These are phyloP conservation scores for Sinocyclocheilus rhinocerous DNA, from an alignment of 2,113 vertebrate species.

Conservation along the genomic window DNA sequence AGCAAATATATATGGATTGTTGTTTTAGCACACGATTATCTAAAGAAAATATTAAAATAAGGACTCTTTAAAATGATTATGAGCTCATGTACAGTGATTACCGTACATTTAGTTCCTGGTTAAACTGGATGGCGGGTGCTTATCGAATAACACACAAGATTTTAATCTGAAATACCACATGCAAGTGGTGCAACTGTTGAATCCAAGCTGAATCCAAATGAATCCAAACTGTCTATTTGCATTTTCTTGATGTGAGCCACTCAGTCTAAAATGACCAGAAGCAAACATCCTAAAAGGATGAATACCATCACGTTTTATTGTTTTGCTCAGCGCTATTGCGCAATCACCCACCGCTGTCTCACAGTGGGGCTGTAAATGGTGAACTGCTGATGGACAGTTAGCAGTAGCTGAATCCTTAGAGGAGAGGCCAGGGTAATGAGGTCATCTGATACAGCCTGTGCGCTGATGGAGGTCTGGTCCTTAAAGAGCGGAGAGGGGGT, in stretches of 20 bases:
- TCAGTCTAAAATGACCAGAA: neutral
- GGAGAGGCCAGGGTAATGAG: slow-evolving; percentile 46
- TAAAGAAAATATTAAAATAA: neutral
- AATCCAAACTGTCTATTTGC: neutral
- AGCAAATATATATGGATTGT: neutral
- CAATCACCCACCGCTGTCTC: neutral
- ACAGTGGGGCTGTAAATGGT: neutral
- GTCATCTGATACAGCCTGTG: slow-evolving; percentile 50
- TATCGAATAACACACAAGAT: neutral
- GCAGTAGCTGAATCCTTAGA: slow-evolving; percentile 42
- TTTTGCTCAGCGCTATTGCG: neutral
- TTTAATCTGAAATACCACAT: neutral
- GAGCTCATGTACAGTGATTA: neutral
- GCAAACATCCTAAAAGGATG: slow-evolving; percentile 3
- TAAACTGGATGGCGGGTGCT: neutral
- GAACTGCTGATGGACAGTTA: slow-evolving; percentile 52
- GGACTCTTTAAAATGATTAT: neutral
- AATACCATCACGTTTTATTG: neutral
- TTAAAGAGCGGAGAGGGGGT: slow-evolving; percentile 20
- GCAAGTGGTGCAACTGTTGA: neutral
- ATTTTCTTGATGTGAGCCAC: neutral
- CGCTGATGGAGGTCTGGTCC: slow-evolving; percentile 46
- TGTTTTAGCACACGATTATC: neutral
- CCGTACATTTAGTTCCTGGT: neutral
- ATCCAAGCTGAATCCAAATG: neutral